Evolutionary conservation across 2,888 invertebrate genomes (phyloP), one percentile per base, ranked within the genome.

Genomic region (Oxystoma pomonae): DNA sequence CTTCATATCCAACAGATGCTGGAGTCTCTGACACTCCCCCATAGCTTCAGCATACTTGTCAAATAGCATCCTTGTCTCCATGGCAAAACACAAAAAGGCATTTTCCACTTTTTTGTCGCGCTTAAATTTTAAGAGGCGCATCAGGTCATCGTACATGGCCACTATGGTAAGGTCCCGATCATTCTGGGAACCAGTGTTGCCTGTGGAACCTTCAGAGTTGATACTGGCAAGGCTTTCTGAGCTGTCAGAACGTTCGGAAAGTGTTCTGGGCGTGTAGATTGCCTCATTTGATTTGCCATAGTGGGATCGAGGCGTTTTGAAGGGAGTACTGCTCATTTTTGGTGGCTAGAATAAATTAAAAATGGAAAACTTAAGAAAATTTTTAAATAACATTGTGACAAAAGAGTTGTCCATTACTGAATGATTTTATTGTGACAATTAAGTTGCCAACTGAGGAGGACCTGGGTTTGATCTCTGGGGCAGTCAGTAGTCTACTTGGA

Each of bases 21-120:
- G 90, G 18, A 94, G 82, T 0, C 90, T 83, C 53, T 84, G 82
- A n/a, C 90, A 87, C 75, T 94, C 94, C 5, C 86, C 83, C 49
- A 90, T 87, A 0, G 90, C 85, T 1, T 85, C 83, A 0, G 86
- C 78, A 87, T 90, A 91, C 72, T 90, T 88, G 17, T 84, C 80
- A 2, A 89, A 83, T 69, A 90, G 86, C 77, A 87, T 86, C 75
- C 91, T 90, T 75, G 90, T 89, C 72, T 89, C 86, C 70, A 87
- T 85, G 1, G 89, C 83, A 74, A 92, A 91, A 65, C 86, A 63
- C 18, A 64, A 49, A 64, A 66, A 68, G 16, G 68, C 63, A 51
- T 86, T 55, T 61, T 70, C 69, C 16, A 62, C 59, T 16, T 68
- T 67, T 16, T 70, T 68, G 22, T 66, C 63, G 17, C 68, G 65